A percentile compares a stretch with the other conserved stretches of the same genome.
Evolutionary conservation across 2,888 invertebrate species (phyloP).

Genomic region (Rotaria macrura): DNA sequence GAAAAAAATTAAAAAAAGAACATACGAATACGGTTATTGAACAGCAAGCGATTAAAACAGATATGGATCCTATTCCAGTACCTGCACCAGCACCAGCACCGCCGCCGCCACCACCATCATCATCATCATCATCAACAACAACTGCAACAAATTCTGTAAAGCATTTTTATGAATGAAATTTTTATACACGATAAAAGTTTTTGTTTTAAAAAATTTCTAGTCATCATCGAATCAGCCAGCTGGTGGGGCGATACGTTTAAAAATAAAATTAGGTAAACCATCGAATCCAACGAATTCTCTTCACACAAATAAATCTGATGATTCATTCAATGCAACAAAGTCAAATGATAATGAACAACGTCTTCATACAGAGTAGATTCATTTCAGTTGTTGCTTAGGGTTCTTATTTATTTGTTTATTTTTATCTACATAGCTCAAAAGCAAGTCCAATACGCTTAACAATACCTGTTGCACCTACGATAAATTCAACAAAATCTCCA

Average conservation of each 20-base stretch:
- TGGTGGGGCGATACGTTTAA: not conserved
- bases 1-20: not conserved
- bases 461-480: not conserved
- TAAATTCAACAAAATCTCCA: no score
- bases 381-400: no score
- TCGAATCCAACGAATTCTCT: not conserved
- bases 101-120: no score
- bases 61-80: not conserved
- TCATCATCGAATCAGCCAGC: not conserved
- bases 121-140: no score
- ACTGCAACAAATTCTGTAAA: no score
- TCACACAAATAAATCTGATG: not conserved
- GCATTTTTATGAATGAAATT: no score
- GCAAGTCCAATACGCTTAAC: not conserved
- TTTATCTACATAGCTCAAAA: not conserved
- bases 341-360: not conserved
- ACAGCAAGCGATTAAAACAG: not conserved
- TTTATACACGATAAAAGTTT: no score
- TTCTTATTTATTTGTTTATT: not conserved
- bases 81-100: no score
- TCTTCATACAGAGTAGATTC: not conserved
- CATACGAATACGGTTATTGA: not conserved
- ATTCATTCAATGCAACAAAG: not conserved
- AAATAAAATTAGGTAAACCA: constrained; percentile 5
- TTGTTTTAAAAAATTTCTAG: not conserved